Evolutionary conservation across 2,888 invertebrate species (phyloP), one percentile per base, ranked within the genome.

Genomic region (Meloe dianella): DNA sequence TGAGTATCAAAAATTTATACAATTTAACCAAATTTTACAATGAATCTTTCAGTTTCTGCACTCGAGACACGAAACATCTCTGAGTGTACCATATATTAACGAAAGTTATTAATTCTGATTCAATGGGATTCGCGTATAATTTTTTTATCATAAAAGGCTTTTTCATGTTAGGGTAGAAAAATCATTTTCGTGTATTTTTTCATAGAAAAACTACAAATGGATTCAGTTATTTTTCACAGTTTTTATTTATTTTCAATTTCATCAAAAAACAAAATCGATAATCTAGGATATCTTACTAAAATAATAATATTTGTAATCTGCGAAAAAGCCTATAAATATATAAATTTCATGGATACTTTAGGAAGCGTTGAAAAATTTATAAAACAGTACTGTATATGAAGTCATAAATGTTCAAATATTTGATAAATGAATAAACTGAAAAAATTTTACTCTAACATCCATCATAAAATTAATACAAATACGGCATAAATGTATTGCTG

Each of bases 401-500:
- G 51, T 51, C 22, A 51, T 51, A 51, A 51, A 51, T 51, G 51
- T 24, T 51, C 24, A 24, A 35, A 9, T 38, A 35, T 24, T 22
- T 32, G 14, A 9, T 20, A 60, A 22, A 6, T 14, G 8, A 47
- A 56, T 14, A 30, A 32, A 17, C n/a, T 30, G 4, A 17, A 30
- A 30, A 59, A 6, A 32, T 51, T 54, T 60, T 24, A 32, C 20
- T 35, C 32, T 17, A 22, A 10, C 51, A 51, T 22, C 51, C n/a
- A 24, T 35, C 60, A 35, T 35, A 35, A 35, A 60, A 60, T 14
- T 17, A 27, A 60, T n/a, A 22, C 27, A n/a, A 17, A 38, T 60
- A 12, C 58, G 29, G 24, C 61, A 27, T 29, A 62, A 56, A 51
- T 62, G 32, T 61, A 61, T 22, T 29, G 14, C 41, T 30, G 17